Percentiles rank a stretch among this genome's conserved stretches.
These are phyloP conservation scores for Girardinichthys multiradiatus DNA, from an alignment of 2,113 vertebrate species.

Conservation along the genomic window DNA sequence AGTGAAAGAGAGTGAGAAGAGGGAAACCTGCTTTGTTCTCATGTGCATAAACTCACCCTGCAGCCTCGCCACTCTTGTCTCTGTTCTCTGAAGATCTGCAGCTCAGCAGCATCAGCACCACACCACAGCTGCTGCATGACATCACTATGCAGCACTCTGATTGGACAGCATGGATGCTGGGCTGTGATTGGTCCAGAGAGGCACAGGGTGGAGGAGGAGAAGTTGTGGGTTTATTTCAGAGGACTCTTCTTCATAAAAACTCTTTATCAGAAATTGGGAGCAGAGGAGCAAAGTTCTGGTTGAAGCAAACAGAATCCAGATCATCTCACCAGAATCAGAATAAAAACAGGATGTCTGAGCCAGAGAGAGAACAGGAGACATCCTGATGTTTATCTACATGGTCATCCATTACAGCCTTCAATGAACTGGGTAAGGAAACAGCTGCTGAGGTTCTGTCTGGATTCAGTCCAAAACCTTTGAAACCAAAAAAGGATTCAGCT, in stretches of 20 bases:
- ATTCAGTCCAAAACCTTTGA: not conserved
- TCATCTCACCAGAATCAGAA: not conserved
- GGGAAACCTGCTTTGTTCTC: not conserved
- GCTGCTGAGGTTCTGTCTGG: too few species aligned
- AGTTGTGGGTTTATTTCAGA: constrained; percentile 15
- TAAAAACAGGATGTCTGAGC: not conserved
- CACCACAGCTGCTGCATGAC: constrained; percentile 80
- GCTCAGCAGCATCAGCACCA: constrained; percentile 76
- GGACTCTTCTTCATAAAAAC: constrained; percentile 10
- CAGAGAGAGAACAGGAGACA: not conserved
- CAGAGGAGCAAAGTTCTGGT: not conserved
- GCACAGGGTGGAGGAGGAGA: not conserved
- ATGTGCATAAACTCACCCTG: constrained; percentile 60
- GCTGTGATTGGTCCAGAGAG: constrained; percentile 66
- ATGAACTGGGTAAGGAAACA: too few species aligned
- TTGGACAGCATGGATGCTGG: constrained; percentile 68
- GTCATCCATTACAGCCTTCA: too few species aligned
- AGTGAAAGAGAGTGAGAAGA: accelerated
- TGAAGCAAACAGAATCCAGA: not conserved
- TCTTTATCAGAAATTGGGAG: constrained; percentile 8
- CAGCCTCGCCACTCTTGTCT: constrained; percentile 45
- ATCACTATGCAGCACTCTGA: constrained; percentile 75
- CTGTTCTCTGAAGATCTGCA: constrained; percentile 60
- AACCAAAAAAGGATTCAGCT: too few species aligned
- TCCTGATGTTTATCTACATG: not conserved